Evolutionary conservation across 2,113 vertebrate genomes (phyloP).

Genomic region (Carassius gibelio): DNA sequence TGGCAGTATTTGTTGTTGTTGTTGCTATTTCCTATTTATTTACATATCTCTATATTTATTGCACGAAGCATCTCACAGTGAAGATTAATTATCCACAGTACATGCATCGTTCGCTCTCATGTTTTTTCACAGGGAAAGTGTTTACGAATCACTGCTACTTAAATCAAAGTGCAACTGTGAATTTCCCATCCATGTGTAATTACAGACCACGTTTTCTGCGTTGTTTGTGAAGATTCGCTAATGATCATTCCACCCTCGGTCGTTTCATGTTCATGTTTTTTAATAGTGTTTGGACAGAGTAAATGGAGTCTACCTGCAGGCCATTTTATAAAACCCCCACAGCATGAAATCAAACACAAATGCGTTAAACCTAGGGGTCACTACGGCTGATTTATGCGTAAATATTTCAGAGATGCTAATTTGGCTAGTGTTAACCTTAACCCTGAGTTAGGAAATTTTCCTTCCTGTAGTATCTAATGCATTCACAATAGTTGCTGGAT

Average conservation of each 20-base stretch:
- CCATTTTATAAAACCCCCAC: constrained; percentile 19
- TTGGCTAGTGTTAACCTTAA: background rate
- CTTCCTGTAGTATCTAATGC: background rate
- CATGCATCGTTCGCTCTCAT: constrained; percentile 3
- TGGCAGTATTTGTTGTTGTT: constrained; percentile 22
- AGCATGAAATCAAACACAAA: constrained; percentile 14
- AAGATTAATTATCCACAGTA: constrained; percentile 25
- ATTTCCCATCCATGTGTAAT: constrained; percentile 24
- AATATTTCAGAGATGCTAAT: constrained; percentile 17
- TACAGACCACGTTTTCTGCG: background rate
- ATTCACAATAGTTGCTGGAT: background rate
- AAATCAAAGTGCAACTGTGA: constrained; percentile 34
- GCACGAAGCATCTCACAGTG: background rate
- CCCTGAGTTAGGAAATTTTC: background rate
- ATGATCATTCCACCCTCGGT: constrained; percentile 23
- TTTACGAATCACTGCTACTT: constrained; percentile 25
- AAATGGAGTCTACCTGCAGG: constrained; percentile 30
- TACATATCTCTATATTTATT: background rate
- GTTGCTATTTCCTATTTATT: constrained; percentile 3
- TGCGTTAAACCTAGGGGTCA: background rate
- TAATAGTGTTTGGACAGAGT: constrained; percentile 27
- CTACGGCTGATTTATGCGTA: background rate
- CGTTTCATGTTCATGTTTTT: constrained; percentile 11
- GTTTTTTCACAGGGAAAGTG: constrained; percentile 12
- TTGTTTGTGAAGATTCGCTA: constrained; percentile 33